phyloP scores from a whole-genome alignment of 2,888 invertebrate genomes.

The Clusia tigrina region DNA sequence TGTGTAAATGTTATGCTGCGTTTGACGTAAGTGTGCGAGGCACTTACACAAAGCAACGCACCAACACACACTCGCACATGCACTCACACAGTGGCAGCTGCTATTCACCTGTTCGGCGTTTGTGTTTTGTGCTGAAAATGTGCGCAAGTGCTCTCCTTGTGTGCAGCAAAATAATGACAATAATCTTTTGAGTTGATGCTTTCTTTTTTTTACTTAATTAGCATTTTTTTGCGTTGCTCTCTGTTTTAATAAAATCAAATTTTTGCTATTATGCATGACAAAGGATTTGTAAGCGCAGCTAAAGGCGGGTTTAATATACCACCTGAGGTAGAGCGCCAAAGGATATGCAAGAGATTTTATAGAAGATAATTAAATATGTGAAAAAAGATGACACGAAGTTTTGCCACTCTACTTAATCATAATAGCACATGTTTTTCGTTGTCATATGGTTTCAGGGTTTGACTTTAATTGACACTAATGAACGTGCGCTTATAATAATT shows the following conservation, averaged over 20 bases:
- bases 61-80: not conserved
- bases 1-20: not conserved
- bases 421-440: no score
- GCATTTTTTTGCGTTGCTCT: slow-evolving; percentile 16
- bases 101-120: slow-evolving; percentile 16
- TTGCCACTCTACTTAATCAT: no score
- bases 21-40: not conserved
- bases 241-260: not conserved
- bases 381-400: no score
- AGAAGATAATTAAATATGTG: no score
- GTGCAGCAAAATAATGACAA: slow-evolving; percentile 17
- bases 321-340: no score
- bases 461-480: no score
- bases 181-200: slow-evolving; percentile 10
- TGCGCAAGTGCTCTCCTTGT: not conserved
- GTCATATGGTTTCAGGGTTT: no score
- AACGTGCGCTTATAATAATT: no score
- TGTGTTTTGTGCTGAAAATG: not conserved
- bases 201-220: slow-evolving; percentile 16
- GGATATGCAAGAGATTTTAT: no score
- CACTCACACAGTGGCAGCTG: slow-evolving; percentile 16
- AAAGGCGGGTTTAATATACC: slow-evolving; percentile 15
- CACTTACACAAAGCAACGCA: slow-evolving; percentile 10
- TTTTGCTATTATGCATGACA: not conserved
- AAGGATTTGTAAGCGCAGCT: not conserved